phyloP scores from a whole-genome alignment of 2,113 vertebrate species.

The Corythornis vintsioides region DNA sequence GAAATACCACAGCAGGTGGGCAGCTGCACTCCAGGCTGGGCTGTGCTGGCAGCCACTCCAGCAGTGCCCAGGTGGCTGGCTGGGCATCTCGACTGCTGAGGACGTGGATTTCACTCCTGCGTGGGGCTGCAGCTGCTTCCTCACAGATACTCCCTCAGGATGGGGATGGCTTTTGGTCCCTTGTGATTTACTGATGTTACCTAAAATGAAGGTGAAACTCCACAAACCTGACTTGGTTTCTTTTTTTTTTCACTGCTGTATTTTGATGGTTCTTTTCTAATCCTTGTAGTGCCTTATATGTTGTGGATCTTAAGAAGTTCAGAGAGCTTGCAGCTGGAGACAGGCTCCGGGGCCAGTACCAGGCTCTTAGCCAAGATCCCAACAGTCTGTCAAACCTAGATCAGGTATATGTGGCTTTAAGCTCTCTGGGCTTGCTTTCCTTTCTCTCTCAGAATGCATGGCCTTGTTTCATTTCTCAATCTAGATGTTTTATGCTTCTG shows the following conservation, averaged over 20 bases:
- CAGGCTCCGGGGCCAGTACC: slow-evolving; percentile 92
- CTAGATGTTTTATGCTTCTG: not conserved
- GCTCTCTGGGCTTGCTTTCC: not conserved
- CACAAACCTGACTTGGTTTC: not conserved
- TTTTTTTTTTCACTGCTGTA: too few species aligned
- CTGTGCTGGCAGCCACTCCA: too few species aligned
- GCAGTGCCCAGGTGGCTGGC: too few species aligned
- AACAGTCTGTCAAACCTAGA: slow-evolving; percentile 97
- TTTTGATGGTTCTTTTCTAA: not conserved
- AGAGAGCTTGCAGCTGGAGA: slow-evolving; percentile 95
- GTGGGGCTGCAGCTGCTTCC: not conserved
- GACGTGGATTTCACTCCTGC: not conserved
- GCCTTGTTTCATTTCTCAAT: not conserved
- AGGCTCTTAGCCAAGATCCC: slow-evolving; percentile 94
- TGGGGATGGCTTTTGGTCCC: not conserved
- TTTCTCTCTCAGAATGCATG: not conserved
- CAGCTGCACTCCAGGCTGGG: too few species aligned
- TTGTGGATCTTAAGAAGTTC: slow-evolving; percentile 96
- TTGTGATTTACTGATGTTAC: not conserved
- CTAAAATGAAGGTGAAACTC: not conserved
- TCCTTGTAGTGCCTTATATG: slow-evolving; percentile 87
- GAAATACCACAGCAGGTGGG: slow-evolving; percentile 93
- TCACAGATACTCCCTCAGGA: not conserved
- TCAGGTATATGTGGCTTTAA: slow-evolving; percentile 79
- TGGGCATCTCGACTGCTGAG: not conserved